Evolutionary conservation across 2,888 invertebrate species (phyloP).

Genomic region (Drosophila rellima): DNA sequence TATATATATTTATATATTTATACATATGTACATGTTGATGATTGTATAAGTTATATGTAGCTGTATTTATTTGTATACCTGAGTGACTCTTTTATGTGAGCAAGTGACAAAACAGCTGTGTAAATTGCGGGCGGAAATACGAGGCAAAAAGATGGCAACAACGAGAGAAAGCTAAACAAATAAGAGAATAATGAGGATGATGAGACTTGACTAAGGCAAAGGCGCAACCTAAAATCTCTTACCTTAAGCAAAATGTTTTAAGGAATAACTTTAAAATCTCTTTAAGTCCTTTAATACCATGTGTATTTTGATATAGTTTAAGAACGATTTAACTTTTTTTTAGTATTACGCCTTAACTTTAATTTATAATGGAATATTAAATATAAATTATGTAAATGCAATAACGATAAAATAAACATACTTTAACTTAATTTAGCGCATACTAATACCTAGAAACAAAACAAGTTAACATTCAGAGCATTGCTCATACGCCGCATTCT

Average conservation of each 20-base stretch:
- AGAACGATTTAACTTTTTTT: too few species aligned
- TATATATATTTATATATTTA: neutral
- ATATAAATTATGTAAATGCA: too few species aligned
- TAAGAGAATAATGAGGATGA: conserved; percentile 23
- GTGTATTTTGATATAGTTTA: conserved; percentile 9
- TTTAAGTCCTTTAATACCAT: conserved; percentile 27
- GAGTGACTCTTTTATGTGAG: conserved; percentile 48
- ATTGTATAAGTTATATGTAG: too few species aligned
- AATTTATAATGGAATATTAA: too few species aligned
- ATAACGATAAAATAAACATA: too few species aligned
- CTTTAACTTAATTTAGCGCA: too few species aligned
- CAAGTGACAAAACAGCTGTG: conserved; percentile 60
- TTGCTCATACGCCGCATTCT: conserved; percentile 34
- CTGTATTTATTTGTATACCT: conserved; percentile 24
- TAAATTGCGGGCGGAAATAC: conserved; percentile 47
- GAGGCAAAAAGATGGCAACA: conserved; percentile 29
- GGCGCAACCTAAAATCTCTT: conserved; percentile 41
- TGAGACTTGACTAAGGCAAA: conserved; percentile 55
- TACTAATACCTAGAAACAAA: too few species aligned
- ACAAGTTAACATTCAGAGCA: too few species aligned
- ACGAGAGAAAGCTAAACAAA: conserved; percentile 25
- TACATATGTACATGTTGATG: too few species aligned
- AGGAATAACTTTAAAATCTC: conserved; percentile 27
- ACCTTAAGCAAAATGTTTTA: conserved; percentile 23
- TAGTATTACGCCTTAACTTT: too few species aligned